Percentiles rank a stretch among this genome's conserved stretches.
Evolutionary conservation across 1,140 invertebrate species (phyloP).

Genomic region (Lepeophtheirus salmonis): DNA sequence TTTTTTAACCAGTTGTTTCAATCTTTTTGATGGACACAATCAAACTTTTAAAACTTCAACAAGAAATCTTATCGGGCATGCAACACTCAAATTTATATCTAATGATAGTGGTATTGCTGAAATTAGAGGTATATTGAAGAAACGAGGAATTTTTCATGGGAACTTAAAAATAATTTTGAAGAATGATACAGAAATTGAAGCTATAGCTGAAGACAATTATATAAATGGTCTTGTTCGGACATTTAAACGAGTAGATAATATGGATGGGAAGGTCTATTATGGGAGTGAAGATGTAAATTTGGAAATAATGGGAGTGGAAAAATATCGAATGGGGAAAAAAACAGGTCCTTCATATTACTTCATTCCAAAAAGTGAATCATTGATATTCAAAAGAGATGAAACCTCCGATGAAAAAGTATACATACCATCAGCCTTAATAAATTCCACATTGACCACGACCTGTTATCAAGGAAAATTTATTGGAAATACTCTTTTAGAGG

Average conservation of each 20-base stretch:
- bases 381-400: neutral
- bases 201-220: neutral
- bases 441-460: neutral
- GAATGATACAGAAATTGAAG: neutral
- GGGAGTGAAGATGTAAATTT: too few relatives aligned
- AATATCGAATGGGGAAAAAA: neutral
- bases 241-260: too few relatives aligned
- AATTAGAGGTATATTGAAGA: neutral
- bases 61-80: neutral
- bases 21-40: neutral
- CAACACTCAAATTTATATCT: neutral
- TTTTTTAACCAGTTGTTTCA: too few relatives aligned
- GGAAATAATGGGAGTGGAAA: neutral
- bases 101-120: neutral
- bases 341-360: neutral
- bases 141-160: neutral
- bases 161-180: neutral
- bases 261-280: too few relatives aligned
- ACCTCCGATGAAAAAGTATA: too few relatives aligned
- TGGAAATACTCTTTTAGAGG: neutral
- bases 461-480: neutral
- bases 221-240: neutral
- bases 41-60: neutral
- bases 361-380: neutral
- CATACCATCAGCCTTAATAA: neutral